A percentile compares a stretch with the other conserved stretches of the same genome.
phyloP scores from a whole-genome alignment of 2,113 vertebrate species.

The Saccopteryx bilineata region DNA sequence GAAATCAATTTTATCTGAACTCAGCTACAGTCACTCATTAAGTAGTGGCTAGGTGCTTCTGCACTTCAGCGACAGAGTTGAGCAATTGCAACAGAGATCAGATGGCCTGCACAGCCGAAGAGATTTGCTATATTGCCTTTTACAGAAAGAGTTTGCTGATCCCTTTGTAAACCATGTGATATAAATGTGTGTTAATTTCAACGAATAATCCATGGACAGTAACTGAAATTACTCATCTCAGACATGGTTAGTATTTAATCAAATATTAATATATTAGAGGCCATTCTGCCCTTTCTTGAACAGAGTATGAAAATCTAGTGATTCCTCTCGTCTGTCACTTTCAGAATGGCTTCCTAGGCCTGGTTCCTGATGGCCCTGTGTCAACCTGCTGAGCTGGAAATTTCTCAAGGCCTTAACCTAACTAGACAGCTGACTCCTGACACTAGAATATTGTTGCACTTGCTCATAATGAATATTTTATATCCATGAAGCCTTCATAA shows the following conservation, averaged over 20 bases:
- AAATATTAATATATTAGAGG: neutral
- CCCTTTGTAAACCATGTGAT: neutral
- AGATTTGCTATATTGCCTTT: neutral
- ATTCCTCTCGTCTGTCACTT: neutral
- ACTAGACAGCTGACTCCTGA: neutral
- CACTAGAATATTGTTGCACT: neutral
- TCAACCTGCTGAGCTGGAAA: neutral
- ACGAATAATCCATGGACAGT: neutral
- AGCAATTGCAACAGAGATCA: slow-evolving; percentile 13
- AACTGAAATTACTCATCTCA: neutral
- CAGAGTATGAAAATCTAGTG: neutral
- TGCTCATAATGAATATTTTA: neutral
- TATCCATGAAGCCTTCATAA: neutral
- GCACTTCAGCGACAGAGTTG: neutral
- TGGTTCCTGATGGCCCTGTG: neutral
- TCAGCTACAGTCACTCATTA: neutral
- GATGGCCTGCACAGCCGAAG: neutral
- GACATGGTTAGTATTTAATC: neutral
- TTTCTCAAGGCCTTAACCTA: neutral
- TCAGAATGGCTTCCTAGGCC: neutral
- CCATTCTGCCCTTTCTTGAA: neutral
- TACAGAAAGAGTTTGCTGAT: neutral
- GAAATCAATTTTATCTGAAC: slow-evolving; percentile 8
- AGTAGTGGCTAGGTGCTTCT: neutral
- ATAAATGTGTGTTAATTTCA: slow-evolving; percentile 22